A percentile compares a stretch with the other conserved stretches of the same genome.
phyloP scores from a whole-genome alignment of 2,797 vertebrate genomes.

The Varecia variegata region DNA sequence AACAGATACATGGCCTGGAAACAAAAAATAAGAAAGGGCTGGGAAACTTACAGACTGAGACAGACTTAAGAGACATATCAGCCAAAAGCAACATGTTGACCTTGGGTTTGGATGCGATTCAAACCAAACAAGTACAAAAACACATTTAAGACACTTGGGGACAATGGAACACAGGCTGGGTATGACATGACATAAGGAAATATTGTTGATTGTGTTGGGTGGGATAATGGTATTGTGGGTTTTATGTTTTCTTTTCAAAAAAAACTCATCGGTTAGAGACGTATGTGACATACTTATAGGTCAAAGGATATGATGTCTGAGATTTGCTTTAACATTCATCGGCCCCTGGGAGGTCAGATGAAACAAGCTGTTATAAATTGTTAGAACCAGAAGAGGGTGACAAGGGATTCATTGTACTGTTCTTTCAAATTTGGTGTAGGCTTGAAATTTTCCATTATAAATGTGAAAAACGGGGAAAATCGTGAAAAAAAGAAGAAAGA shows the following conservation, averaged over 20 bases:
- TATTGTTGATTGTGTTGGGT: neutral
- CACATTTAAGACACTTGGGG: neutral
- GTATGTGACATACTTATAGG: neutral
- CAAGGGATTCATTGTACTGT: neutral
- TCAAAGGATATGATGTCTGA: neutral
- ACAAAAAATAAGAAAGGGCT: neutral
- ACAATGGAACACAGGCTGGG: neutral
- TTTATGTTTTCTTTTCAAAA: neutral
- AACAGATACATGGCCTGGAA: neutral
- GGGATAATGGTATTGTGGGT: neutral
- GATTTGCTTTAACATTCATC: slow-evolving; percentile 40
- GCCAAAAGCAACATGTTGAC: neutral
- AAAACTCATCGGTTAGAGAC: neutral
- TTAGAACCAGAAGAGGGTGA: neutral
- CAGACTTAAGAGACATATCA: neutral
- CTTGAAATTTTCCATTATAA: slow-evolving; percentile 6
- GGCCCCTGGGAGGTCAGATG: neutral
- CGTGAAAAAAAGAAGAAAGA: neutral
- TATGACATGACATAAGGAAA: neutral
- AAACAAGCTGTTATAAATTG: slow-evolving; percentile 36
- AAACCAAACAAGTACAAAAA: slow-evolving; percentile 33
- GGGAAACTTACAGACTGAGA: neutral
- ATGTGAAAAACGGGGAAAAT: neutral
- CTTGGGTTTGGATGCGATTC: neutral
- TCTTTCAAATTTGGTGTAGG: neutral